phyloP scores from a whole-genome alignment of 35 echinoderm and acorn worm genomes.

The Holothuria glaberrima region DNA sequence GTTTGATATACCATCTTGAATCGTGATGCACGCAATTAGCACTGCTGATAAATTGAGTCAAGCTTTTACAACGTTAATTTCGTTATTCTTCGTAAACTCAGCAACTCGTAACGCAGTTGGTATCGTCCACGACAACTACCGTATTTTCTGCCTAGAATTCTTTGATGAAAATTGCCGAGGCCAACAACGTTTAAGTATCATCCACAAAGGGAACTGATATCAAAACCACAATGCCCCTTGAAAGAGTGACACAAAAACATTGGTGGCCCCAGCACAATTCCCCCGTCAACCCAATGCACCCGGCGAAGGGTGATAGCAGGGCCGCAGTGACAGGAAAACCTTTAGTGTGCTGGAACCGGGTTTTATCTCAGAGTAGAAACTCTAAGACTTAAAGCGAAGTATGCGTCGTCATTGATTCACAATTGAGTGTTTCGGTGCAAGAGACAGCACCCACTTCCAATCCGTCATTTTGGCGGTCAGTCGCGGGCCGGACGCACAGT shows the following conservation, averaged over 20 bases:
- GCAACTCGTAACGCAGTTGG: no score
- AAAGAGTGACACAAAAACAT: background rate
- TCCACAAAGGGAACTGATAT: background rate
- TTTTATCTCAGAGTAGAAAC: slow-evolving; percentile 7
- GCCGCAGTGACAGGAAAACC: slow-evolving; percentile 9
- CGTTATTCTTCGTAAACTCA: no score
- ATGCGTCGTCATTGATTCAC: background rate
- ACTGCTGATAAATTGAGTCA: no score
- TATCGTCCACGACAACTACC: no score
- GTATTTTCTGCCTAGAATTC: no score
- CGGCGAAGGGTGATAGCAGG: background rate
- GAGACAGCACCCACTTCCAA: slow-evolving; percentile 35
- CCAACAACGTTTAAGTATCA: background rate
- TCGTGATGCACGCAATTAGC: no score
- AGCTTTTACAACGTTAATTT: no score
- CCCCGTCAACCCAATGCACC: slow-evolving; percentile 1
- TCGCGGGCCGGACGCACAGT: background rate
- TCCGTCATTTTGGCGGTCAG: background rate
- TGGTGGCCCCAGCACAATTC: slow-evolving; percentile 32
- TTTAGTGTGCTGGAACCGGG: slow-evolving; percentile 20
- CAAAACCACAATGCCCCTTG: background rate
- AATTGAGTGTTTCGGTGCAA: background rate
- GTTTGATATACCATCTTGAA: no score
- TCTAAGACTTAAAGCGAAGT: slow-evolving; percentile 10
- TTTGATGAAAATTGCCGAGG: background rate